Base-by-base conservation (phyloP, 2,888 invertebrate species). In the Xanthia icteritia region DNA sequence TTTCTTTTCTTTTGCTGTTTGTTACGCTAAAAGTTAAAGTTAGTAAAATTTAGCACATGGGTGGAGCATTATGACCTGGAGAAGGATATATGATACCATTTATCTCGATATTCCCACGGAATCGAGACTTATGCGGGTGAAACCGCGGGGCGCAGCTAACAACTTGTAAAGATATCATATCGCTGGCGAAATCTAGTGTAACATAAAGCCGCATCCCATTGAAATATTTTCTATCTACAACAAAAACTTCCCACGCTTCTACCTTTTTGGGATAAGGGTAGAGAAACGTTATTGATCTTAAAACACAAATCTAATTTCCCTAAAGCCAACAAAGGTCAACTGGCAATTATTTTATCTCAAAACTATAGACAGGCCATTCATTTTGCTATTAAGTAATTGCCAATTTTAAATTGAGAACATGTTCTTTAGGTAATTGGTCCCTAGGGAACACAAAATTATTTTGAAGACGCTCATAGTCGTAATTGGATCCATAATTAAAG, bases 311-410 rank as follows among this genome's bases (percentile, higher is more conserved):
- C 6, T 36, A 56, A 80, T 80, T 80, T 73, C n/a, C 17, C 39
- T 9, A 5, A 64, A 81, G 48, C 23, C 9, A 27, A 48, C 20
- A 39, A 73, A 42, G 73, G 73, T 58, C 74, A 58, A 81, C 65
- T 23, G 51, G 51, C 56, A 74, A 81, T 78, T 74, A 81, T 27
- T 58, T 56, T 51, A 58, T 65, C 17, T 58, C 17, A 36, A 74
- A 74, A 74, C 74, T 58, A 42, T 36, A 27, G 31, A 58, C n/a
- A 56, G 58, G 48, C 42, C 31, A 36, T 64, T 54, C 17, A 45
- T 69, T 69, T 42, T 15, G n/a, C 39, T 48, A 27, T 39, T 31
- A 45, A 4, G 13, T 20, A 23, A 17, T 64, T 51, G 20, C 2
- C 36, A 42, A 51, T 27, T 74, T 74, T 42, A 58, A 42, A 27